Evolutionary conservation across 2,113 vertebrate species (phyloP), one percentile per base, ranked within the genome.

Genomic region (Mystacornis crossleyi): DNA sequence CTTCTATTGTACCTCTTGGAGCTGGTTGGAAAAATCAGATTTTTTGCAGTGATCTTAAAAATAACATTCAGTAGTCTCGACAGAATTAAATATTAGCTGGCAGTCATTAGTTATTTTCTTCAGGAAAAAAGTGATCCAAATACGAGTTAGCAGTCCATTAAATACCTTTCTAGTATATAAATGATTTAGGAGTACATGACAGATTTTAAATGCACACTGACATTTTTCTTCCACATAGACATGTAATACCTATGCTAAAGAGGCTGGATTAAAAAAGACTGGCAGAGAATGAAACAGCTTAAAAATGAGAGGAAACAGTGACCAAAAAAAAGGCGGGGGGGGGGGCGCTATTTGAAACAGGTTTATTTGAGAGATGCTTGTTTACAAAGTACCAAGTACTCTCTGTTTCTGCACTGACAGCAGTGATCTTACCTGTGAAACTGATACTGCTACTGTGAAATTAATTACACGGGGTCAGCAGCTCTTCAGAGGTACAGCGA

Each of bases 131-230:
- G 58, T 40, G 48, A 85, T 73, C 29, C 72, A 93, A 95, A 91
- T 95, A 72, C 47, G 74, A 88, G 58, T 89, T 94, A 96, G 89
- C 91, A 94, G 87, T 94, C 79, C 81, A 90, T 96, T 94, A 96
- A 96, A 88, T 95, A 91, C 74, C 91, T 96, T 94, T 93, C 90
- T 93, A 75, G 38, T 72, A 31, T 88, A 85, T 91, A 94, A 94
- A 91, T 96, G 54, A 96, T 87, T 95, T 93, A 95, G 72, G 58
- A 89, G 67, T 91, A 90, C 81, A 54, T 89, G 91, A 82, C 91
- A 94, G 91, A 42, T 80, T 85, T 93, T 90, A 93, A 94, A 97
- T 90, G 74, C 79, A n/a, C 42, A 1, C 51, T 96, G 95, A 86
- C 92, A 43, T 93, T 86, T 61, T 71, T 65, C 71, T 84, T 86